Conservation (phyloP, 2,113 vertebrate genomes). For the Cephalopterus ornatus region DNA sequence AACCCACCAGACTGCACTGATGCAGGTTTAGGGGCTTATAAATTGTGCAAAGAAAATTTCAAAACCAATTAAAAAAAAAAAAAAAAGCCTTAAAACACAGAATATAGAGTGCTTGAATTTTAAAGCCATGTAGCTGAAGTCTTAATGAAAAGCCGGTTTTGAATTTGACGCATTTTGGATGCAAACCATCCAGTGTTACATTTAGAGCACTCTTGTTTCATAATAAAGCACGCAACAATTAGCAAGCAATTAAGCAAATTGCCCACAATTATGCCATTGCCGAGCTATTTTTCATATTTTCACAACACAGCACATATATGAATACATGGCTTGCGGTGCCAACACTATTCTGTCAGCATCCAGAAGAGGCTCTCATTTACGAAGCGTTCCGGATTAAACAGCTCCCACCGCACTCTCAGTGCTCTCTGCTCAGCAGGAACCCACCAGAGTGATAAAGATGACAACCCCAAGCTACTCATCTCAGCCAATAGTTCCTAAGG, state of each 20-base stretch:
- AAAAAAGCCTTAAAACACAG: not conserved
- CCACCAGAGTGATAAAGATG: conserved; percentile 73
- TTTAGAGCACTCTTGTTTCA: conserved; percentile 67
- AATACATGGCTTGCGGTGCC: conserved; percentile 67
- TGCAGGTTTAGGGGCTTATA: not conserved
- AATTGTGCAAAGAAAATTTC: not conserved
- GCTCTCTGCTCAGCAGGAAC: conserved; percentile 70
- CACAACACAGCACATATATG: conserved; percentile 66
- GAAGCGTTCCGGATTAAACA: conserved; percentile 67
- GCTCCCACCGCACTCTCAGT: conserved; percentile 52
- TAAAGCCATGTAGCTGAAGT: not conserved
- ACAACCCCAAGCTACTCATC: conserved; percentile 69
- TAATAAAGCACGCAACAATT: conserved; percentile 73
- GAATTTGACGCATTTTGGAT: conserved; percentile 59
- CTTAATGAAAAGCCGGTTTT: conserved; percentile 47
- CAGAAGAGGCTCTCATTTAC: conserved; percentile 46
- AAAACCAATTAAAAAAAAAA: not conserved
- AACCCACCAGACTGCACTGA: not conserved
- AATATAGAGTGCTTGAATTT: not conserved
- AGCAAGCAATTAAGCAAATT: conserved; percentile 72
- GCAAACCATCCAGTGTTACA: conserved; percentile 62
- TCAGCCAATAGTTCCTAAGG: conserved; percentile 69
- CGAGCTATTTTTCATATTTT: conserved; percentile 71
- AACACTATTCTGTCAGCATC: conserved; percentile 70
- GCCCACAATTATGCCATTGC: conserved; percentile 75